A percentile compares a stretch with the other conserved stretches of the same genome.
Conservation (phyloP, 2,888 invertebrate species). For the Encarsia formosa region DNA sequence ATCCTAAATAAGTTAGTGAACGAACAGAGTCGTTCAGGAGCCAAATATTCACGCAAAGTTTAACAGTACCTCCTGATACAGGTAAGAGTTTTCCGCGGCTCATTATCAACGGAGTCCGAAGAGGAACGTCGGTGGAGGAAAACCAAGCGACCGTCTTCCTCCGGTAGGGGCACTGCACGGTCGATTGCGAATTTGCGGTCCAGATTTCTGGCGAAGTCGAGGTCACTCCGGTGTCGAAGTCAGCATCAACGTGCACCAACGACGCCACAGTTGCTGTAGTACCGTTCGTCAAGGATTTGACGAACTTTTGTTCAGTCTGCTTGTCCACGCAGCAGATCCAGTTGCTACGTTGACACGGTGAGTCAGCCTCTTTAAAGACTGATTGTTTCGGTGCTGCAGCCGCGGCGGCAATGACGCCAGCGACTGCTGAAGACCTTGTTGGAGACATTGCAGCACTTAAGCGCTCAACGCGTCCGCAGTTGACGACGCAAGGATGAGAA, state of each 20-base stretch:
- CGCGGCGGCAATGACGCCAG: constrained; percentile 26
- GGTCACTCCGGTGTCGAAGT: not conserved
- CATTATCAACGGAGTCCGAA: constrained; percentile 17
- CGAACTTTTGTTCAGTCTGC: constrained; percentile 3
- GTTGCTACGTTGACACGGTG: too few species aligned
- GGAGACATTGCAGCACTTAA: not conserved
- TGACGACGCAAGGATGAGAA: not conserved
- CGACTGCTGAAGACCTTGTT: not conserved
- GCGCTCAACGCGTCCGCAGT: constrained; percentile 30
- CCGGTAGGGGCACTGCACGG: too few species aligned
- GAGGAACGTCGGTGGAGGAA: too few species aligned
- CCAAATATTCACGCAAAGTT: constrained; percentile 33
- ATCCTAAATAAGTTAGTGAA: constrained; percentile 27
- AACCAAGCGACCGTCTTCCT: too few species aligned
- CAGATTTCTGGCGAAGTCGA: not conserved
- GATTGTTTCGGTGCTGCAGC: constrained; percentile 9
- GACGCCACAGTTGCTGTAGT: not conserved
- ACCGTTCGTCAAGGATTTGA: constrained; percentile 7
- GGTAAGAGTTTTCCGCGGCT: constrained; percentile 24
- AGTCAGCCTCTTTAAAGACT: constrained; percentile 23
- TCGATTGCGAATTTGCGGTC: not conserved
- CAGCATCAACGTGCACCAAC: not conserved
- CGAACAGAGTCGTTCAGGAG: constrained; percentile 29
- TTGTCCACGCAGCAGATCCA: not conserved
- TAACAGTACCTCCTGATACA: constrained; percentile 35